Evolutionary conservation across 2,888 invertebrate genomes (phyloP).

Genomic region (Caenorhabditis zanzibari): DNA sequence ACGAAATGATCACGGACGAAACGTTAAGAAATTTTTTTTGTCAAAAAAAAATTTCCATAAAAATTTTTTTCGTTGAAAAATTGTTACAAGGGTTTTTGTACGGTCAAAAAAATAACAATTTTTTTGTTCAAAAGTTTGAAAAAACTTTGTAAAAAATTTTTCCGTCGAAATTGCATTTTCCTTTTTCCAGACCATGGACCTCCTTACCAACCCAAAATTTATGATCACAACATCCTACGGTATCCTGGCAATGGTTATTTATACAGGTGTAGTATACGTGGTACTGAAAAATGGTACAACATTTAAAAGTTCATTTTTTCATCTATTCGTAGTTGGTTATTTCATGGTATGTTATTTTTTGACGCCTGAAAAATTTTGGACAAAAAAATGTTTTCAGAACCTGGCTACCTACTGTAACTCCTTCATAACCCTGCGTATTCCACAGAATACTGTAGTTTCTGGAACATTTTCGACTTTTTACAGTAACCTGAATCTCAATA

Average conservation of each 20-base stretch:
- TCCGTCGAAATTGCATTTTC: too few relatives aligned
- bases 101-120: too few relatives aligned
- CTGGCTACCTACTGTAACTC: slow-evolving; percentile 34
- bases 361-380: neutral
- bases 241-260: slow-evolving; percentile 19
- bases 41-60: too few relatives aligned
- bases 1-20: too few relatives aligned
- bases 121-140: too few relatives aligned
- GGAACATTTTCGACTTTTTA: slow-evolving; percentile 24
- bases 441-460: slow-evolving; percentile 15
- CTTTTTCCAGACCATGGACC: slow-evolving; percentile 7
- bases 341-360: slow-evolving; percentile 23
- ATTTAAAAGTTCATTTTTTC: slow-evolving; percentile 27
- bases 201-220: slow-evolving; percentile 14
- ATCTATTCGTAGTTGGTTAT: slow-evolving; percentile 24
- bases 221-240: slow-evolving; percentile 34
- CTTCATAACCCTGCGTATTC: slow-evolving; percentile 33
- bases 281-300: neutral
- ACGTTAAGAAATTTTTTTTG: too few relatives aligned
- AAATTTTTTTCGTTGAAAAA: too few relatives aligned
- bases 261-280: slow-evolving; percentile 10
- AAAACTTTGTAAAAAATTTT: too few relatives aligned
- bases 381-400: slow-evolving; percentile 9
- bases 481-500: slow-evolving; percentile 2
- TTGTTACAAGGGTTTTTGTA: too few relatives aligned